Evolutionary conservation across 2,888 invertebrate species (phyloP), one percentile per base, ranked within the genome.

Genomic region (Cepaea hortensis): DNA sequence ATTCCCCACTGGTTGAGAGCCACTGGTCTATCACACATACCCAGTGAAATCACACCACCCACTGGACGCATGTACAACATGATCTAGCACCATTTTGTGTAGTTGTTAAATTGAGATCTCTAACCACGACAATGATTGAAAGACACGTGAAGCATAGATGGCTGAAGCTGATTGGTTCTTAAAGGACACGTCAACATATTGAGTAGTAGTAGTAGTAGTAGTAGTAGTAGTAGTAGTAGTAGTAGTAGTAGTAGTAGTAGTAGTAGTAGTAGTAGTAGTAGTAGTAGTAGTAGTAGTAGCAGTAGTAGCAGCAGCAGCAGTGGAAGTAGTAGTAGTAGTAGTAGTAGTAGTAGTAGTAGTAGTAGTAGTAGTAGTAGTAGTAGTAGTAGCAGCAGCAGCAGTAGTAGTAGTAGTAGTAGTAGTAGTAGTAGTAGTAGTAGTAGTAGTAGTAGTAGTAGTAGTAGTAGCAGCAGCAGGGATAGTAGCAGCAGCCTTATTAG

Each of bases 211-310:
- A 11, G 55, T 55, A 55, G 55, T 55, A 55, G 55, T 55, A 72
- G 72, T 72, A 15, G 72, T 72, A 15, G 72, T 72, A 15, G 72
- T 72, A 72, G 72, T 72, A 72, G 72, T 72, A 11, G 7, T 72
- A 72, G 72, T 72, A 72, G 72, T 72, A 72, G 72, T 72, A 72
- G 72, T 72, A 72, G 72, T 72, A 72, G 72, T 72, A 72, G 72
- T 15, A 72, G 72, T 15, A 72, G 72, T 3, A 72, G 72, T 3
- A 72, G 72, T 0, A 72, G 72, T 3, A 11, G 55, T 2, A 55
- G 72, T 3, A 72, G 72, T 3, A 72, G 72, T 3, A 72, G 72
- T 3, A 72, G 72, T 72, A 72, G 72, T 72, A 35, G 72, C 3
- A 72, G 72, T 72, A 72, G 72, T 72, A 72, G 72, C 3, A 72